A percentile compares a stretch with the other conserved stretches of the same genome.
Evolutionary conservation across 2,888 invertebrate species (phyloP).

Genomic region (Phymatocera aterrima): DNA sequence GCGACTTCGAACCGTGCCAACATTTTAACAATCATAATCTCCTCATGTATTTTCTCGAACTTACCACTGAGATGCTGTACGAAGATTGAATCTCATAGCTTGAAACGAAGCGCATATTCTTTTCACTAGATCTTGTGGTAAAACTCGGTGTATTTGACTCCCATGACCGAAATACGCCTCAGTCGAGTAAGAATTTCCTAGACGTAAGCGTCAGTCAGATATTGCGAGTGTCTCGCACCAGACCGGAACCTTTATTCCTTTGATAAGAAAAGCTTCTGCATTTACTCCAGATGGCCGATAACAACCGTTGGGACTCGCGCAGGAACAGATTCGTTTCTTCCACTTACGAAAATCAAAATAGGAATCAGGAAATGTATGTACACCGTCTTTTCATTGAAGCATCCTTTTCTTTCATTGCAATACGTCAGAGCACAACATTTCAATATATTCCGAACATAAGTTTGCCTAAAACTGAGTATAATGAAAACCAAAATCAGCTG

Average conservation of each 20-base stretch:
- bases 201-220: conserved; percentile 21
- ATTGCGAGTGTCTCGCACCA: background rate
- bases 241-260: background rate
- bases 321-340: background rate
- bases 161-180: background rate
- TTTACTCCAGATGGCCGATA: background rate
- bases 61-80: background rate
- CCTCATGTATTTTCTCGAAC: background rate
- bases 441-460: background rate
- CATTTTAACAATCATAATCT: background rate
- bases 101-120: background rate
- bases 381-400: too few relatives aligned
- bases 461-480: background rate
- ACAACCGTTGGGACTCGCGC: background rate
- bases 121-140: background rate
- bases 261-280: background rate
- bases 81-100: background rate
- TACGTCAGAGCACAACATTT: background rate
- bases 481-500: background rate
- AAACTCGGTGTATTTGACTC: background rate
- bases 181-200: background rate
- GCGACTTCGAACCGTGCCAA: background rate
- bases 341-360: background rate
- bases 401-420: background rate
- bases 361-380: background rate